phyloP scores from a whole-genome alignment of 2,888 invertebrate genomes.

The Eueremaeus valkanovi region DNA sequence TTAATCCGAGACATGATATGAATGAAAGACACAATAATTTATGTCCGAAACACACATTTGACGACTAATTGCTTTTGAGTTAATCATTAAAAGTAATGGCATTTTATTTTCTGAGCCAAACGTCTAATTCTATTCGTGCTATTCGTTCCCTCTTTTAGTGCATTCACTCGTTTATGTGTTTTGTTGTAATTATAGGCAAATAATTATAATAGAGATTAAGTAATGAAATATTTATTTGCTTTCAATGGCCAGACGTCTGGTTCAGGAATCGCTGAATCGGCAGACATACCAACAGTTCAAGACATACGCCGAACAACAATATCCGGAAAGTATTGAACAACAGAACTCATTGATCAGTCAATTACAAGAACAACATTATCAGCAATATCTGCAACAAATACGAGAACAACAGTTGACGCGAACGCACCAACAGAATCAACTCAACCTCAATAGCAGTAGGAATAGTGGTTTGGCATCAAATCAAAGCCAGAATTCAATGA shows the following conservation, averaged over 20 bases:
- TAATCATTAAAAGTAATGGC: no score
- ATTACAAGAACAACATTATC: conserved; percentile 96
- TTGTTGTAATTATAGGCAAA: no score
- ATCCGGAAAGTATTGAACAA: conserved; percentile 62
- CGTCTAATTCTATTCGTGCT: no score
- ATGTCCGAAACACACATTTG: no score
- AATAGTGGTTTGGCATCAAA: conserved; percentile 39
- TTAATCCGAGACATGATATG: no score
- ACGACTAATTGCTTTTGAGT: no score
- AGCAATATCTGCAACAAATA: conserved; percentile 93
- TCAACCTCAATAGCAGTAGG: neutral
- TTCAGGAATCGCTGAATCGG: conserved; percentile 93
- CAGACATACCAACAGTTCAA: conserved; percentile 86
- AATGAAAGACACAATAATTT: no score
- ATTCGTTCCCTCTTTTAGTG: no score
- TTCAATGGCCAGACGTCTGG: conserved; percentile 57
- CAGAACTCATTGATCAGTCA: conserved; percentile 90
- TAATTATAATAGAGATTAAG: no score
- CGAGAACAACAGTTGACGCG: conserved; percentile 56
- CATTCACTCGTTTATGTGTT: no score
- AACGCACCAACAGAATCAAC: no score
- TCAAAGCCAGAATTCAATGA: conserved; percentile 50
- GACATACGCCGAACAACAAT: conserved; percentile 89
- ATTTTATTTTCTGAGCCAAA: no score
- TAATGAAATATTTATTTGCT: neutral